Percentiles rank a stretch among this genome's conserved stretches.
Evolutionary conservation across 2,797 vertebrate genomes (phyloP).

Genomic region (Alectoris magna): DNA sequence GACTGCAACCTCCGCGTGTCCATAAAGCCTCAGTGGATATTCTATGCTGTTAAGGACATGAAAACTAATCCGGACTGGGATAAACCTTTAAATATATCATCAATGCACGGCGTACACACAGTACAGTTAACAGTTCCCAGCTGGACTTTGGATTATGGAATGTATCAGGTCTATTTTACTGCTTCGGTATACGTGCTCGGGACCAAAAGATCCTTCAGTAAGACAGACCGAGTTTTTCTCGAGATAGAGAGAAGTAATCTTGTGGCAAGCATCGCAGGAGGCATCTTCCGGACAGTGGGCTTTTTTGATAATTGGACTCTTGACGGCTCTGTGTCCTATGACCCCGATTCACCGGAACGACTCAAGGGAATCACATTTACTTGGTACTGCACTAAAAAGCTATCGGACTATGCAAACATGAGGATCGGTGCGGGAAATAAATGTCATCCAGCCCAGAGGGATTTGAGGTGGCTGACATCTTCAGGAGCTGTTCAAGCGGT

Average conservation of each 20-base stretch:
- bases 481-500: slow-evolving; percentile 44
- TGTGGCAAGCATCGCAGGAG: slow-evolving; percentile 54
- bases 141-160: slow-evolving; percentile 22
- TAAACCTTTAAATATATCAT: neutral
- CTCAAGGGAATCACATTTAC: slow-evolving; percentile 48
- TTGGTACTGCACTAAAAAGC: slow-evolving; percentile 78
- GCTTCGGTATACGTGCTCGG: neutral
- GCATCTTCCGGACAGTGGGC: neutral
- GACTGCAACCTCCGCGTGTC: neutral
- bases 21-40: neutral
- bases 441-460: slow-evolving; percentile 60
- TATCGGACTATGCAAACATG: neutral
- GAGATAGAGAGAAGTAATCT: neutral
- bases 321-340: slow-evolving; percentile 63
- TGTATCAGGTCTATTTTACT: slow-evolving; percentile 68
- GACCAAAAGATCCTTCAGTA: neutral
- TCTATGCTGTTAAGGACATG: slow-evolving; percentile 32
- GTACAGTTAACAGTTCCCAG: slow-evolving; percentile 32
- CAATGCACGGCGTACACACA: neutral
- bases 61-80: slow-evolving; percentile 12
- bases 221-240: slow-evolving; percentile 14
- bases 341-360: slow-evolving; percentile 47
- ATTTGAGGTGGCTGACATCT: slow-evolving; percentile 61
- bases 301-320: slow-evolving; percentile 68
- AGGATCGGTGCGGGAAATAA: neutral